phyloP scores from a whole-genome alignment of 2,113 vertebrate genomes.

The Chelonoidis abingdonii region DNA sequence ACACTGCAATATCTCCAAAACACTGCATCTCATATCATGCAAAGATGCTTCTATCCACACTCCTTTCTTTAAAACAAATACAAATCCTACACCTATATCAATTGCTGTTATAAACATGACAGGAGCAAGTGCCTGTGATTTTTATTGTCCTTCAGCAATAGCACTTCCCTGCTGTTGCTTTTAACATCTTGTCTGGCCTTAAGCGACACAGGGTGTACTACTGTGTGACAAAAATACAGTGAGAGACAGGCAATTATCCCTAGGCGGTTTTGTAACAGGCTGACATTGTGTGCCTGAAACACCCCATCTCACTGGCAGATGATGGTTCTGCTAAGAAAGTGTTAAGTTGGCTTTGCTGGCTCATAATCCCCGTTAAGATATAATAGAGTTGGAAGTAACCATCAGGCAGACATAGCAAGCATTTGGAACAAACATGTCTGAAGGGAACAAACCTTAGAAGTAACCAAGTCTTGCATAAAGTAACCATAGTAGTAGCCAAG shows the following conservation, averaged over 20 bases:
- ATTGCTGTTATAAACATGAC: rapidly evolving
- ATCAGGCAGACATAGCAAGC: rapidly evolving
- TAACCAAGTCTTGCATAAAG: rapidly evolving
- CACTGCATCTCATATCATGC: not conserved
- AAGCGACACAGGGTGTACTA: conserved; percentile 5
- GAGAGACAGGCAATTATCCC: conserved; percentile 64
- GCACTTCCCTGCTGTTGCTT: not conserved
- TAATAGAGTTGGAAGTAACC: not conserved
- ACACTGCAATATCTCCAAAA: too few species aligned
- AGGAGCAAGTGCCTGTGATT: rapidly evolving
- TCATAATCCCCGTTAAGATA: conserved; percentile 43
- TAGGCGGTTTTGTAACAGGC: conserved; percentile 56
- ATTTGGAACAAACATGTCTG: not conserved
- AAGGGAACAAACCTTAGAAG: rapidly evolving
- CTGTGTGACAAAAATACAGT: conserved; percentile 29
- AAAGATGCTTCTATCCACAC: not conserved
- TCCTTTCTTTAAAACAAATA: not conserved
- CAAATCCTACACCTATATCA: rapidly evolving
- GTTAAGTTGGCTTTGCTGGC: conserved; percentile 58
- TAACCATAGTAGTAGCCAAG: not conserved
- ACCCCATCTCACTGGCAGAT: conserved; percentile 55
- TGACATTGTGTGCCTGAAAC: not conserved
- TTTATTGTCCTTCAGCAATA: not conserved
- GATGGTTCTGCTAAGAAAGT: conserved; percentile 59
- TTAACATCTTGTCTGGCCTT: not conserved